Evolutionary conservation across 2,797 vertebrate genomes (phyloP).

Genomic region (Hemibagrus guttatus): DNA sequence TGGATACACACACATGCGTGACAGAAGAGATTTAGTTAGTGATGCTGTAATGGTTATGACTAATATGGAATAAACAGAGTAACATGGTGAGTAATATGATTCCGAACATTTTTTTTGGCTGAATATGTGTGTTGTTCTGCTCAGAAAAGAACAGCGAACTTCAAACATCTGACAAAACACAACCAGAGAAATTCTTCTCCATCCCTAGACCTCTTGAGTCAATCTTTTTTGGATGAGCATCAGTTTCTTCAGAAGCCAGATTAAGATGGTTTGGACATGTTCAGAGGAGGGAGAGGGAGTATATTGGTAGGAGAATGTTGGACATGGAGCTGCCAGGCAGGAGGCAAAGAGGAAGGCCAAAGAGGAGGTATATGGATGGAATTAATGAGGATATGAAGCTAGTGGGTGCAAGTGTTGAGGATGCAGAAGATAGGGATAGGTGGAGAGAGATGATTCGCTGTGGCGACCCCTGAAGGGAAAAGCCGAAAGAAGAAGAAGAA

Average conservation of each 20-base stretch:
- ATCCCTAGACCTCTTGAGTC: neutral
- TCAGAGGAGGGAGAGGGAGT: too few species aligned
- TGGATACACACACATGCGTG: neutral
- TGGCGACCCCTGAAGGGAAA: too few species aligned
- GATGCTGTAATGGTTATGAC: neutral
- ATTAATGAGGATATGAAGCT: too few species aligned
- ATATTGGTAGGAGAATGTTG: too few species aligned
- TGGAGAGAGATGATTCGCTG: too few species aligned
- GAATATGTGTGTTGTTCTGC: neutral
- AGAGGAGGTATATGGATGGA: too few species aligned
- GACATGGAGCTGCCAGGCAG: too few species aligned
- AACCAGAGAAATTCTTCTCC: conserved; percentile 1
- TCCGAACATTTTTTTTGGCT: conserved; percentile 21
- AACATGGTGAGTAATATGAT: neutral
- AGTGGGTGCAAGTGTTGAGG: too few species aligned
- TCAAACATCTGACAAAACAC: neutral
- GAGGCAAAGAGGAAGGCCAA: too few species aligned
- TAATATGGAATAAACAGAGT: conserved; percentile 17
- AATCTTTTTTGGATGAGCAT: neutral
- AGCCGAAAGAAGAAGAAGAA: too few species aligned
- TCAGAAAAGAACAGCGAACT: neutral
- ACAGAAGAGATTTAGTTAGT: neutral
- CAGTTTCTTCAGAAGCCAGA: neutral
- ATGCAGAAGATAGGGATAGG: too few species aligned
- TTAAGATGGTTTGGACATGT: too few species aligned